Percentiles rank a stretch among this genome's conserved stretches.
phyloP scores from a whole-genome alignment of 2,797 vertebrate species.

The Cirrhinus mrigala region DNA sequence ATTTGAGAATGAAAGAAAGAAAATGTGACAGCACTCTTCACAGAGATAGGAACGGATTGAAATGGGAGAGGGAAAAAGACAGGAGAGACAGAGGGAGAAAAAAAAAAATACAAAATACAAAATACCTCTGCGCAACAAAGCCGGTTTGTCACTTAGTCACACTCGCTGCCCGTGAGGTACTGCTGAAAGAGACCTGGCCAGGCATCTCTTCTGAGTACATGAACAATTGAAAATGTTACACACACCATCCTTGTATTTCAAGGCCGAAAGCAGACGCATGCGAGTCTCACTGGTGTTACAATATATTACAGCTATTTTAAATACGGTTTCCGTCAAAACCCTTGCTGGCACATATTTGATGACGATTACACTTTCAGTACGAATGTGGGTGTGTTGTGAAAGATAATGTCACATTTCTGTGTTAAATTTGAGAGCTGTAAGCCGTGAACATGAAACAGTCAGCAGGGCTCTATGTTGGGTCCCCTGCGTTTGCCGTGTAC shows the following conservation, averaged over 20 bases:
- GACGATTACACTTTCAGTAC: constrained; percentile 36
- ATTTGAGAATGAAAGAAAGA: constrained; percentile 66
- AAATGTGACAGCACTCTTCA: constrained; percentile 66
- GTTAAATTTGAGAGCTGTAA: constrained; percentile 56
- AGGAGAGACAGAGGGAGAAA: constrained; percentile 9
- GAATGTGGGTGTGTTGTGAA: constrained; percentile 49
- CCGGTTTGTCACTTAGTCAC: constrained; percentile 65
- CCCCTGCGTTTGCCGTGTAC: background rate
- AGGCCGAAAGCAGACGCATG: constrained; percentile 45
- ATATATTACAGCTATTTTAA: constrained; percentile 61
- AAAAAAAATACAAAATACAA: constrained; percentile 39
- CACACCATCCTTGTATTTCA: constrained; percentile 37
- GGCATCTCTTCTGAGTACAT: constrained; percentile 66
- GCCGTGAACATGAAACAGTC: constrained; percentile 43
- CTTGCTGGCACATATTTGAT: constrained; percentile 45
- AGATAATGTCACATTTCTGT: constrained; percentile 62
- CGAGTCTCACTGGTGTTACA: constrained; percentile 65
- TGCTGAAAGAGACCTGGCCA: constrained; percentile 66
- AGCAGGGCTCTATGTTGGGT: constrained; percentile 26
- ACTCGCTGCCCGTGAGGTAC: constrained; percentile 47
- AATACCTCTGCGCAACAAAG: constrained; percentile 61
- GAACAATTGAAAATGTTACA: constrained; percentile 53
- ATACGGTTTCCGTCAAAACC: constrained; percentile 60
- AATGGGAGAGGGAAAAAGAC: background rate
- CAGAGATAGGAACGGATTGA: constrained; percentile 31